Evolutionary conservation across 2,888 invertebrate genomes (phyloP).

Genomic region (Priocnemis perturbator): DNA sequence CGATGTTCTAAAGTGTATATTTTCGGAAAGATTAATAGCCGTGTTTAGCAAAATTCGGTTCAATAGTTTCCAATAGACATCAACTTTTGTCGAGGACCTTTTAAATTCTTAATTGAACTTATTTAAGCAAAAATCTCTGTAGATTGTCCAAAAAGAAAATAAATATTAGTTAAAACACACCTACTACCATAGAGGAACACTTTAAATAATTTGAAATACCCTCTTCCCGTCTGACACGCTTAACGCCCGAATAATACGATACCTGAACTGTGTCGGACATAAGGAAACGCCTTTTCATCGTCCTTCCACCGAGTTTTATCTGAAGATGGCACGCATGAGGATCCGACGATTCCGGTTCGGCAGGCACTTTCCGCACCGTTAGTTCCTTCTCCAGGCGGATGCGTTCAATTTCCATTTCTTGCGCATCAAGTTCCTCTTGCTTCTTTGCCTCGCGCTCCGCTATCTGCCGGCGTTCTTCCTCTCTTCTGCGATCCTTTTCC

Average conservation of each 20-base stretch:
- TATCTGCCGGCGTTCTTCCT: slow-evolving; percentile 78
- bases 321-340: slow-evolving; percentile 88
- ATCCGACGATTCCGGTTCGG: slow-evolving; percentile 85
- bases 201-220: neutral
- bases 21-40: too few species aligned
- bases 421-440: slow-evolving; percentile 76
- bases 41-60: too few species aligned
- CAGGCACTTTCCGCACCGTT: slow-evolving; percentile 81
- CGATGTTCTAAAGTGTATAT: too few species aligned
- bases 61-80: too few species aligned
- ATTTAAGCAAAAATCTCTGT: too few species aligned
- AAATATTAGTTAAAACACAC: too few species aligned
- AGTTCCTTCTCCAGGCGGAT: slow-evolving; percentile 83
- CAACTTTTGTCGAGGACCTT: too few species aligned
- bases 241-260: slow-evolving; percentile 39
- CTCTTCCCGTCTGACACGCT: neutral
- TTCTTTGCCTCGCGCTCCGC: slow-evolving; percentile 76
- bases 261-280: slow-evolving; percentile 89
- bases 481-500: slow-evolving; percentile 89
- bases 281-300: slow-evolving; percentile 92
- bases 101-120: too few species aligned
- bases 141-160: too few species aligned
- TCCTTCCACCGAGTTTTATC: slow-evolving; percentile 92
- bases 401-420: slow-evolving; percentile 78
- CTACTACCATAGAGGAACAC: neutral